Base-by-base conservation (phyloP, 2,797 vertebrate species). In the Xenopus petersii region DNA sequence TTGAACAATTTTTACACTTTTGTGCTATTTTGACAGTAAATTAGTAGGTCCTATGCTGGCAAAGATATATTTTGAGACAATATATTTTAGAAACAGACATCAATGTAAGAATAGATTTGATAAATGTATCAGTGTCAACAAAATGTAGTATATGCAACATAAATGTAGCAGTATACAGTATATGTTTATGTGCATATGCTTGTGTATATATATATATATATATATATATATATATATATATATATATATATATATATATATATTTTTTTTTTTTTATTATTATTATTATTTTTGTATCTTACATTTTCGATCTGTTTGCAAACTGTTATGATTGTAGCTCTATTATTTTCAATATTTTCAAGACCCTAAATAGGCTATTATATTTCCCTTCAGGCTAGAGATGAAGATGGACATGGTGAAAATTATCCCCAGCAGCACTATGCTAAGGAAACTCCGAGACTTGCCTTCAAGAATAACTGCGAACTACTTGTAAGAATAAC, bases 391-490 rank as follows among this genome's bases (percentile, higher is more conserved):
- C 94, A 98, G 96, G 97, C 96, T 91, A 96, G 95, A 98, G 96
- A 98, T 93, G 96, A 97, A 94, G 95, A 96, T 93, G 95, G 95
- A 95, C 94, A 93, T 93, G 95, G 93, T 95, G 95, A 95, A 93
- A 96, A 92, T 95, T 96, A 98, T 85, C 95, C 94, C 91, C 95
- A 94, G 94, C 95, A 94, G 93, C 95, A 94, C 95, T 98, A 94
- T 97, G 92, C 95, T 97, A 96, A 98, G 95, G 97, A 99, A 94
- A 95, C 96, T 92, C 93, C 97, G 94, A 97, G 96, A 94, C 94
- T 98, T 98, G 96, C 96, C 95, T 98, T 97, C 96, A 98, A 98
- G 95, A 96, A 95, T 97, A 98, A 98, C 97, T 96, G 94, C 97
- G 97, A 98, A 95, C 95, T 98, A 92, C 96, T 99, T 98, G 97